Conservation (phyloP, 2,113 vertebrate species). For the Thinocorus orbignyianus region DNA sequence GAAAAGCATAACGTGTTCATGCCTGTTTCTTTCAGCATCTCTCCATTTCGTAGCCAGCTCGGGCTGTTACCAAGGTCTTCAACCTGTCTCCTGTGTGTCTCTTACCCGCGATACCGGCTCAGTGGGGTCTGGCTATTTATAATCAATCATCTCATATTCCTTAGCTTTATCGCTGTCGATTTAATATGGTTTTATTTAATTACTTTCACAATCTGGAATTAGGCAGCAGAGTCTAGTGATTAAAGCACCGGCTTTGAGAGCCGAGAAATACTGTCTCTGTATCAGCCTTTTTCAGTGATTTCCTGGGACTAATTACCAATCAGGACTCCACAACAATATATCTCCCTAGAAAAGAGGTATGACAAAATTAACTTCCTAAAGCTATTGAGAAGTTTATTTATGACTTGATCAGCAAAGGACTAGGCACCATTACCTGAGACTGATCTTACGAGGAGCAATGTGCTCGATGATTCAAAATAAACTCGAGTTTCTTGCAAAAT, state of each 20-base stretch:
- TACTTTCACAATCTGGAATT: neutral
- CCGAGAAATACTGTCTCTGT: neutral
- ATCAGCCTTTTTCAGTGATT: neutral
- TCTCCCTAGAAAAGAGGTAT: neutral
- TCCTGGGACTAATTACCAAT: neutral
- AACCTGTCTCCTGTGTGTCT: neutral
- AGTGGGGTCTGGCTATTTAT: neutral
- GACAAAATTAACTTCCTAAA: neutral
- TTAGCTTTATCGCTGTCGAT: neutral
- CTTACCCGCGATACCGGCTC: neutral
- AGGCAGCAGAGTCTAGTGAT: neutral
- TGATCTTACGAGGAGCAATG: neutral
- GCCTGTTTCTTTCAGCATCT: neutral
- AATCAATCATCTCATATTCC: neutral
- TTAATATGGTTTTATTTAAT: neutral
- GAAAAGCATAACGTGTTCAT: neutral
- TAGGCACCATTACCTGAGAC: neutral
- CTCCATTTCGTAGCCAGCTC: neutral
- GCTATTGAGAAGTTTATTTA: neutral
- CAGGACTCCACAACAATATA: neutral
- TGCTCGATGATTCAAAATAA: neutral
- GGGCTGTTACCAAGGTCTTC: neutral
- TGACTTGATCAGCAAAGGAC: neutral
- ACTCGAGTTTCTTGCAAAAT: neutral
- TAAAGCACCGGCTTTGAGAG: neutral